A percentile compares a stretch with the other conserved stretches of the same genome.
Evolutionary conservation across 2,888 invertebrate species (phyloP).

Genomic region (Lasioglossum oenotherae): DNA sequence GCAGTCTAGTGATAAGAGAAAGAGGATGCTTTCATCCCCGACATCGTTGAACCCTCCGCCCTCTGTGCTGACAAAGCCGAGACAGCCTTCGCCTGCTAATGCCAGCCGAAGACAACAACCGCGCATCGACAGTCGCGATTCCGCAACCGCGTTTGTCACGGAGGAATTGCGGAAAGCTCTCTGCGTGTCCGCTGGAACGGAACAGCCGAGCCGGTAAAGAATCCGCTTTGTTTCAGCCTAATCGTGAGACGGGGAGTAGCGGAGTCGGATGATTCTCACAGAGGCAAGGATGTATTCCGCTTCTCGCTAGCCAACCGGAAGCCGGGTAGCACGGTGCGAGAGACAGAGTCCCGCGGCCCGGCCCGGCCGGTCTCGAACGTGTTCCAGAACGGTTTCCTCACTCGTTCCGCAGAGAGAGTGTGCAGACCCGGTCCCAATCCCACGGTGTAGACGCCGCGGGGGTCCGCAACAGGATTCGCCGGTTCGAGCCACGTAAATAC

Average conservation of each 20-base stretch:
- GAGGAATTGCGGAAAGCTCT: conserved; percentile 14
- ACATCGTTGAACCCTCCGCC: background rate
- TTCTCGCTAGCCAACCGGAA: conserved; percentile 75
- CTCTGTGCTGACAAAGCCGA: background rate
- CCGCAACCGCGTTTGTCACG: conserved; percentile 12
- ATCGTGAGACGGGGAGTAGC: conserved; percentile 56
- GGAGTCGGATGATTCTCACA: conserved; percentile 75
- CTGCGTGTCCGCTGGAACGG: conserved; percentile 11
- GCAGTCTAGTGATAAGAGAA: background rate
- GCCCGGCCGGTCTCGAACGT: conserved; percentile 42
- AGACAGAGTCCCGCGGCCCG: conserved; percentile 43
- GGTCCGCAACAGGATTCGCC: conserved; percentile 79
- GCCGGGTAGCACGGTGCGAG: conserved; percentile 60
- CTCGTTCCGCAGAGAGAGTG: conserved; percentile 43
- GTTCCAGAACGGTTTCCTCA: conserved; percentile 61
- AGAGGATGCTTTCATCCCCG: background rate
- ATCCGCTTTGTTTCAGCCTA: conserved; percentile 73
- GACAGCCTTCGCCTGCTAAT: conserved; percentile 26
- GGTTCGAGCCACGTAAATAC: conserved; percentile 62
- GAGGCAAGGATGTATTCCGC: conserved; percentile 27
- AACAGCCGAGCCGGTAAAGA: conserved; percentile 25
- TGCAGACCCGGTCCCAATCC: conserved; percentile 75
- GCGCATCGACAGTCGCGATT: background rate
- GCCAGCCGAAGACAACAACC: conserved; percentile 22
- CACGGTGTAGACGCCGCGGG: conserved; percentile 82